Evolutionary conservation across 2,797 vertebrate genomes (phyloP).

Genomic region (Todus mexicanus): DNA sequence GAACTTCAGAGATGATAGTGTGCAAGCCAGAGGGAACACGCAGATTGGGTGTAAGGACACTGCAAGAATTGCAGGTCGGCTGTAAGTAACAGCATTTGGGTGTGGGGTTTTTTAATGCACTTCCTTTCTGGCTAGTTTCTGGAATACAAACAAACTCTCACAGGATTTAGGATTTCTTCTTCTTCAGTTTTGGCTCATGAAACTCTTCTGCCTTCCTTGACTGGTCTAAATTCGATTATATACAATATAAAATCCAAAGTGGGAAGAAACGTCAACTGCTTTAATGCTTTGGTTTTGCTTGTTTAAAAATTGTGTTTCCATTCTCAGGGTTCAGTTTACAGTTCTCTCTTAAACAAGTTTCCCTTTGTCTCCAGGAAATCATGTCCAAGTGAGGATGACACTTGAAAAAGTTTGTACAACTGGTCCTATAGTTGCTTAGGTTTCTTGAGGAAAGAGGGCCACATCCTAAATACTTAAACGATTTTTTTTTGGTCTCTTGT

Average conservation of each 20-base stretch:
- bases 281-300: conserved; percentile 23
- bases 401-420: not conserved
- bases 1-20: conserved; percentile 34
- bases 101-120: too few relatives aligned
- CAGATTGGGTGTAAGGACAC: not conserved
- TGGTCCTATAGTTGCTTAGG: not conserved
- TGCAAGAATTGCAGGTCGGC: not conserved
- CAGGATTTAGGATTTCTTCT: conserved; percentile 1
- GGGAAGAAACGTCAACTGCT: conserved; percentile 45
- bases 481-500: not conserved
- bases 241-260: conserved; percentile 31
- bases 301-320: conserved; percentile 37
- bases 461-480: not conserved
- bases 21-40: conserved; percentile 19
- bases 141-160: conserved; percentile 42
- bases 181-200: not conserved
- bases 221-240: conserved; percentile 50
- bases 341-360: not conserved
- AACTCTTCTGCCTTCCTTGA: conserved; percentile 1
- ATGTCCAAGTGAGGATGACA: not conserved
- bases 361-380: not conserved
- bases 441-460: not conserved
- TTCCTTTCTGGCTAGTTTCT: conserved; percentile 35
- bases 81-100: not conserved
- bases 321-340: conserved; percentile 43